Evolutionary conservation across 2,797 vertebrate species (phyloP).

Genomic region (Hephaestus fuliginosus): DNA sequence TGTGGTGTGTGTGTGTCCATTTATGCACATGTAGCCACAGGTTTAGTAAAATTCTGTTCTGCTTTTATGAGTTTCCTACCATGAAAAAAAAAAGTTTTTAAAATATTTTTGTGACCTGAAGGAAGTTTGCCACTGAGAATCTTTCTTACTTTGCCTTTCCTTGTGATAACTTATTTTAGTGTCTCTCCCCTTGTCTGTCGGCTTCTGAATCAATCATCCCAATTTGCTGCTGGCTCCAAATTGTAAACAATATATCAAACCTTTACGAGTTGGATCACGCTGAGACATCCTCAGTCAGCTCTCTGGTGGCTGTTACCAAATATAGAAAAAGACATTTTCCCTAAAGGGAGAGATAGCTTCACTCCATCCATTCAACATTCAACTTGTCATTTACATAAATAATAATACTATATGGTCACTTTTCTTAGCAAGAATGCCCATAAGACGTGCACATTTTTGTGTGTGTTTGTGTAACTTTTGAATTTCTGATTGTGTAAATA

Average conservation of each 20-base stretch:
- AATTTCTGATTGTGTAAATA: neutral
- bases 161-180: neutral
- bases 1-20: constrained; percentile 1
- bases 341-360: neutral
- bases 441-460: too few species aligned
- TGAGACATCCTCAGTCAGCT: neutral
- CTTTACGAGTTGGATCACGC: neutral
- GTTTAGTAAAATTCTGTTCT: constrained; percentile 33
- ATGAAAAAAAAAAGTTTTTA: neutral
- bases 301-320: neutral
- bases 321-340: neutral
- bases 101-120: neutral
- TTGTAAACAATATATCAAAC: neutral
- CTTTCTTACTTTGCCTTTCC: neutral
- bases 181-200: neutral
- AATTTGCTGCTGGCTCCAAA: neutral
- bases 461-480: too few species aligned
- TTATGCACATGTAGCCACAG: constrained; percentile 50
- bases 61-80: neutral
- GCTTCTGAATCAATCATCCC: neutral
- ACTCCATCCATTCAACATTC: neutral
- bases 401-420: neutral
- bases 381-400: neutral
- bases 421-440: neutral
- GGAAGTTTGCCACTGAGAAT: neutral